Evolutionary conservation across 1,140 invertebrate genomes (phyloP).

Genomic region (Mamestra configurata): DNA sequence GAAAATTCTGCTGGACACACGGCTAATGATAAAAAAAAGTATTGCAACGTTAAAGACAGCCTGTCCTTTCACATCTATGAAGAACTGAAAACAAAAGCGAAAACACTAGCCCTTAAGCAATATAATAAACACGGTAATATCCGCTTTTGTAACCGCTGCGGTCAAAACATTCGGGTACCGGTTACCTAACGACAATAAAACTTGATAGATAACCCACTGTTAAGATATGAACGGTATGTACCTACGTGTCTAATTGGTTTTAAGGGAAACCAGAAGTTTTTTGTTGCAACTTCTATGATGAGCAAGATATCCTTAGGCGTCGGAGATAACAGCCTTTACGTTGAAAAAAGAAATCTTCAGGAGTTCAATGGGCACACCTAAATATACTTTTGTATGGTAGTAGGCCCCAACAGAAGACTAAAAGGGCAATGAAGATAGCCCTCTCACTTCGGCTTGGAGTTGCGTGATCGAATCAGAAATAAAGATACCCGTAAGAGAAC

Average conservation of each 20-base stretch:
- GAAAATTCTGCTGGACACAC: no score
- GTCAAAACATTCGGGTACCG: constrained; percentile 61
- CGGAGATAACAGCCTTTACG: no score
- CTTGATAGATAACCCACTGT: constrained; percentile 57
- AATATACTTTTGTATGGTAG: no score
- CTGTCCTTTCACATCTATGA: background rate
- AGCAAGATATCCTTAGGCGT: background rate
- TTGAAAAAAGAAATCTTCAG: no score
- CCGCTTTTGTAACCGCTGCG: constrained; percentile 53
- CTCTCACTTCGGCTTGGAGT: no score
- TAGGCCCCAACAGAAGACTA: no score
- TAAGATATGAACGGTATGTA: constrained; percentile 14
- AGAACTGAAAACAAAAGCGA: background rate
- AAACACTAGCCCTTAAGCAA: constrained; percentile 49
- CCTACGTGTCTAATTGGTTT: background rate
- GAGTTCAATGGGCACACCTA: no score
- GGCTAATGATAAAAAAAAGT: no score
- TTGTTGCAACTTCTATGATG: background rate
- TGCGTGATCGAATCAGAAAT: no score
- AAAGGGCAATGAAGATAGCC: no score
- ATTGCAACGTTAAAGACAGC: no score
- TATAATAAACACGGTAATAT: constrained; percentile 59
- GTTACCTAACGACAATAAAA: constrained; percentile 63
- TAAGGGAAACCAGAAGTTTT: background rate
- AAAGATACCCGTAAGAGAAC: no score